Percentiles rank a stretch among this genome's conserved stretches.
phyloP scores from a whole-genome alignment of 2,113 vertebrate genomes.

The Microcebus jonahi region DNA sequence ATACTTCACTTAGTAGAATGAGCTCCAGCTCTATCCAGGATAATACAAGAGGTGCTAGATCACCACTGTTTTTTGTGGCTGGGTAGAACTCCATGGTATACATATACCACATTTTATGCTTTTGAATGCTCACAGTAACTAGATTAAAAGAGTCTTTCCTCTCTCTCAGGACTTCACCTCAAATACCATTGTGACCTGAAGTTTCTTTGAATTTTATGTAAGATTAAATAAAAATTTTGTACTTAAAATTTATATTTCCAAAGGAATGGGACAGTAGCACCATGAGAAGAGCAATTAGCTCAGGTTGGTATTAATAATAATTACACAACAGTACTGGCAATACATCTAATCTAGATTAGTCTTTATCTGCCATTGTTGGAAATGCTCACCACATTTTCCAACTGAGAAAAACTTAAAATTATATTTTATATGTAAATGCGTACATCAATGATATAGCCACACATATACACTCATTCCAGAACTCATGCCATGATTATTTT shows the following conservation, averaged over 20 bases:
- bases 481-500: background rate
- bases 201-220: background rate
- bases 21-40: no score
- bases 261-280: background rate
- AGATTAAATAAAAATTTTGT: background rate
- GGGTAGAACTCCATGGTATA: no score
- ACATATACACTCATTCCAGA: background rate
- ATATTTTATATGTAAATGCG: background rate
- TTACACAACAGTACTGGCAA: background rate
- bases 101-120: background rate
- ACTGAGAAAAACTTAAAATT: background rate
- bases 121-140: background rate
- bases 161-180: background rate
- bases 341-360: background rate
- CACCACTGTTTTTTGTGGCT: no score
- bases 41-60: no score
- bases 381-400: background rate
- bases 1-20: no score
- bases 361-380: background rate
- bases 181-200: background rate
- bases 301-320: background rate
- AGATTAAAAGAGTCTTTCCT: slow-evolving; percentile 2
- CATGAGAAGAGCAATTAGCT: background rate
- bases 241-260: background rate
- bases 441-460: background rate